Percentiles rank a stretch among this genome's conserved stretches.
phyloP scores from a whole-genome alignment of 2,888 invertebrate species.

The Tortricodes alternella region DNA sequence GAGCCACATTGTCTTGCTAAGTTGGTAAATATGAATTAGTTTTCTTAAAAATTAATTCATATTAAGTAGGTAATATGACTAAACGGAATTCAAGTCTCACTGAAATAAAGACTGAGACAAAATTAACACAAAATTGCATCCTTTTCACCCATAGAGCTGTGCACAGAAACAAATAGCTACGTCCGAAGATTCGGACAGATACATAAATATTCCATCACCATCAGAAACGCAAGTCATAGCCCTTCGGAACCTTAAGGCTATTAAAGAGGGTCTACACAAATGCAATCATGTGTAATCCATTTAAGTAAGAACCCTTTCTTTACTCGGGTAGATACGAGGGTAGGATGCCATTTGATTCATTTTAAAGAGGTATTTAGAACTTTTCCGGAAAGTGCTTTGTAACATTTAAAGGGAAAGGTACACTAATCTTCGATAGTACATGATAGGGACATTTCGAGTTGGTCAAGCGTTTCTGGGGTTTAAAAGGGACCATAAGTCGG shows the following conservation, averaged over 20 bases:
- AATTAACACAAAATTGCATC: too few species aligned
- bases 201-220: constrained; percentile 23
- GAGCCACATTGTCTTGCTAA: too few species aligned
- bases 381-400: constrained; percentile 8
- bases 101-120: too few species aligned
- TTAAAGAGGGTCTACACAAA: constrained; percentile 16
- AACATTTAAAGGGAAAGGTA: neutral
- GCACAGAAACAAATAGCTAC: neutral
- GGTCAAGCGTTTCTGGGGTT: neutral
- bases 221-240: constrained; percentile 1
- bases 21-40: too few species aligned
- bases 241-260: neutral
- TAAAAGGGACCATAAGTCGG: neutral
- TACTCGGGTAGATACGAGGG: constrained; percentile 1
- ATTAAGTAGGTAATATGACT: too few species aligned
- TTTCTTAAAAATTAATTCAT: too few species aligned
- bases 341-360: constrained; percentile 13
- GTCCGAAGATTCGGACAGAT: neutral
- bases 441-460: neutral
- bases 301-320: constrained; percentile 26
- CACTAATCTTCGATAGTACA: neutral
- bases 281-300: constrained; percentile 29
- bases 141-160: neutral
- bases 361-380: constrained; percentile 15
- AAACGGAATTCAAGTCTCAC: too few species aligned